Evolutionary conservation across 2,113 vertebrate species (phyloP).

Genomic region (Glaucomys volans): DNA sequence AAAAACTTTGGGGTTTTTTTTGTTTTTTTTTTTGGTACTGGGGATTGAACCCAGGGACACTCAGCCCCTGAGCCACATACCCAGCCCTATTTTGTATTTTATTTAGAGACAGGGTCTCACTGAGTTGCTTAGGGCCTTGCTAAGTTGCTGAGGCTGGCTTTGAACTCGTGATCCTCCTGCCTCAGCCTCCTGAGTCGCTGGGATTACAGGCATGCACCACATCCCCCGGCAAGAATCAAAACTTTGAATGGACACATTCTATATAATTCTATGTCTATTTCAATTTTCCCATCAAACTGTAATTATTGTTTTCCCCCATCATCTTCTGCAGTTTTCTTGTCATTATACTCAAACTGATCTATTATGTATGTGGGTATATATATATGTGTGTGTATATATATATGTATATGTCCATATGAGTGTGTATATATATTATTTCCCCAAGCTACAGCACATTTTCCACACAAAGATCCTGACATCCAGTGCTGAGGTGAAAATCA

Average conservation of each 20-base stretch:
- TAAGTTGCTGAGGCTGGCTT: too few species aligned
- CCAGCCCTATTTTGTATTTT: too few species aligned
- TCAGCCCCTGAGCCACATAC: too few species aligned
- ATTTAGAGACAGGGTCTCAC: too few species aligned
- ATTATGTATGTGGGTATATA: neutral
- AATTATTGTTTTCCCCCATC: neutral
- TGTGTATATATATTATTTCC: neutral
- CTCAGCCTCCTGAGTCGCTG: too few species aligned
- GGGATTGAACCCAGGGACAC: too few species aligned
- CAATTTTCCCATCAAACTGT: neutral
- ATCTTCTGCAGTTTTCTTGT: constrained; percentile 16
- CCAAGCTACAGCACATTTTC: neutral
- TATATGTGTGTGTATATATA: neutral
- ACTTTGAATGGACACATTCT: neutral
- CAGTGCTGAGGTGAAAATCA: neutral
- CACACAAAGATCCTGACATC: neutral
- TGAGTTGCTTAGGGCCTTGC: too few species aligned
- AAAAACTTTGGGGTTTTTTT: too few species aligned
- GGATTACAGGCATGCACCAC: too few species aligned
- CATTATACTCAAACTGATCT: neutral
- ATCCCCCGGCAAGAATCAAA: too few species aligned
- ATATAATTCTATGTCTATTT: neutral
- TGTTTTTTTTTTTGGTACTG: too few species aligned
- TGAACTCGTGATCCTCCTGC: too few species aligned
- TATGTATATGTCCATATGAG: neutral